phyloP scores from a whole-genome alignment of 2,888 invertebrate species.

The Spodoptera exigua region DNA sequence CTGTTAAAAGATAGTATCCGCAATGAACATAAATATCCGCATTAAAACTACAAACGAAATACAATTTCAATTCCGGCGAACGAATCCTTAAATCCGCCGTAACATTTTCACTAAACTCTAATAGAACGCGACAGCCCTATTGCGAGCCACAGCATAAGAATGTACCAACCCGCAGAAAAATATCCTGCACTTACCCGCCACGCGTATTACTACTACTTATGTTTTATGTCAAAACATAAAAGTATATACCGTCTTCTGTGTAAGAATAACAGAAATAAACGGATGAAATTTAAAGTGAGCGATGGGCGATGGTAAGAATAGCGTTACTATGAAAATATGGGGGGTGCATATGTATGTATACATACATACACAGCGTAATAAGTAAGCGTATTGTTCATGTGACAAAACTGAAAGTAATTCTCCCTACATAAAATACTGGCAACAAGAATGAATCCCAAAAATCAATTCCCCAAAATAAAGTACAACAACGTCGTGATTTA shows the following conservation, averaged over 20 bases:
- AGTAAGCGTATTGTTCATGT: constrained; percentile 1
- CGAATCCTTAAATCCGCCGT: constrained; percentile 26
- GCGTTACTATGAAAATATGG: constrained; percentile 9
- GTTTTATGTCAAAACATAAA: constrained; percentile 63
- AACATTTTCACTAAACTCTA: constrained; percentile 40
- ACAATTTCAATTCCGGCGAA: constrained; percentile 12
- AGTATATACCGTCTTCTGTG: constrained; percentile 52
- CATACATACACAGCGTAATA: neutral
- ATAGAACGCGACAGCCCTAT: constrained; percentile 48
- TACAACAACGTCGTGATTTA: neutral
- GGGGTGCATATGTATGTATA: too few species aligned
- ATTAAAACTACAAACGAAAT: constrained; percentile 18
- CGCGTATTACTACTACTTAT: constrained; percentile 58
- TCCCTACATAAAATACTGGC: too few species aligned
- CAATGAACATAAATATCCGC: constrained; percentile 8
- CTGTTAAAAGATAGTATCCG: too few species aligned
- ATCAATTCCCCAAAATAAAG: constrained; percentile 3
- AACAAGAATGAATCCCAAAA: neutral
- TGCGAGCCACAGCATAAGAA: constrained; percentile 34
- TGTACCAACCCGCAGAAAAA: constrained; percentile 47
- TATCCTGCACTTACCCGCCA: constrained; percentile 55
- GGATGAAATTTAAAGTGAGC: constrained; percentile 53
- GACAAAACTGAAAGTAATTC: too few species aligned
- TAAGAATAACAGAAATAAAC: constrained; percentile 60
- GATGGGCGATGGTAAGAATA: constrained; percentile 32